A percentile compares a stretch with the other conserved stretches of the same genome.
Conservation (phyloP, 2,888 invertebrate genomes). For the Chorisops tibialis region DNA sequence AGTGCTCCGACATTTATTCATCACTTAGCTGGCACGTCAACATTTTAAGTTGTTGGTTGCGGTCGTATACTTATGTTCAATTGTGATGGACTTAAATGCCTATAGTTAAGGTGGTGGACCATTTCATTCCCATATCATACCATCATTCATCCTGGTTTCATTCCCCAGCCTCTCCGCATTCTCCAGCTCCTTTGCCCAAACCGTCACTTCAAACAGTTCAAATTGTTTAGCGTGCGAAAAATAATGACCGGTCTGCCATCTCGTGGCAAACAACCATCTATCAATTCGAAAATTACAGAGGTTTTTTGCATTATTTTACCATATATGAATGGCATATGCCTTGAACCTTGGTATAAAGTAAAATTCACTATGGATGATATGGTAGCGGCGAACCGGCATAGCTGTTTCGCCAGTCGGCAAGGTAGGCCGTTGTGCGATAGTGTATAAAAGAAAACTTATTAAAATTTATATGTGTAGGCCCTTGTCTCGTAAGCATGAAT, state of each 20-base stretch:
- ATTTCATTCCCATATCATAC: neutral
- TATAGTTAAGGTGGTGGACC: neutral
- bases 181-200: no score
- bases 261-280: conserved; percentile 30
- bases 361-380: neutral
- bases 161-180: no score
- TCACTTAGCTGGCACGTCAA: conserved; percentile 28
- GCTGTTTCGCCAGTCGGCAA: neutral
- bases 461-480: conserved; percentile 20
- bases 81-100: neutral
- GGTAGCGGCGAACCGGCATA: neutral
- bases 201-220: neutral
- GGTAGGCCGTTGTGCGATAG: neutral
- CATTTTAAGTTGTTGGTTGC: conserved; percentile 14
- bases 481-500: conserved; percentile 36
- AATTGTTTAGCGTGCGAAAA: conserved; percentile 28
- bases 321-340: neutral
- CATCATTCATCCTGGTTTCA: neutral
- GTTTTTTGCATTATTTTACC: neutral
- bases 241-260: conserved; percentile 31
- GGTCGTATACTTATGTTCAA: neutral
- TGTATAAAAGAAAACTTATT: conserved; percentile 17
- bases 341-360: neutral
- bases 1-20: conserved; percentile 30
- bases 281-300: conserved; percentile 30